Percentiles rank a stretch among this genome's conserved stretches.
Conservation (phyloP, 2,113 vertebrate species). For the Hucho hucho region DNA sequence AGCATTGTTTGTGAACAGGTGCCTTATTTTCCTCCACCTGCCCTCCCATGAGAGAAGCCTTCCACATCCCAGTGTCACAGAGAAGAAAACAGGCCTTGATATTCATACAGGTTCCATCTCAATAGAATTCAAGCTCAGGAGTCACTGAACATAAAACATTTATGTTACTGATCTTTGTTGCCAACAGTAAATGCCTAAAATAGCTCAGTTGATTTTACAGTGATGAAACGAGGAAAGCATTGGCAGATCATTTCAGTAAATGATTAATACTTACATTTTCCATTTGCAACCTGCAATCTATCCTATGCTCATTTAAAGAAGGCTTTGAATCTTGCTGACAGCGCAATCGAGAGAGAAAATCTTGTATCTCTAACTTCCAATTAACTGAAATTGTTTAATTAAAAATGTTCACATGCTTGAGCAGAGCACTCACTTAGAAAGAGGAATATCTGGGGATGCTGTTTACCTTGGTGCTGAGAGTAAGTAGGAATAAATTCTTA, state of each 20-base stretch:
- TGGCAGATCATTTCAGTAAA: too few relatives aligned
- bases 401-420: too few relatives aligned
- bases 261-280: too few relatives aligned
- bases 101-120: conserved; percentile 15
- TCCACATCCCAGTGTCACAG: background rate
- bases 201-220: too few relatives aligned
- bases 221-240: too few relatives aligned
- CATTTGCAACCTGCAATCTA: too few relatives aligned
- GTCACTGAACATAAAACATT: background rate
- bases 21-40: conserved; percentile 23
- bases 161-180: background rate
- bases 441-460: background rate
- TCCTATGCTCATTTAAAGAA: background rate
- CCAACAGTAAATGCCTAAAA: background rate
- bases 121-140: conserved; percentile 27
- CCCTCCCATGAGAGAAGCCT: conserved; percentile 5
- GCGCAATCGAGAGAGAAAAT: conserved; percentile 43
- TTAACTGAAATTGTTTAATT: conserved; percentile 31
- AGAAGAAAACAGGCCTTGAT: background rate
- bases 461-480: background rate
- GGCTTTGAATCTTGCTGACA: conserved; percentile 24
- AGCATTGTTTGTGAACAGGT: conserved; percentile 34
- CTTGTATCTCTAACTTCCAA: background rate
- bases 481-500: background rate
- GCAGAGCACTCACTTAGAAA: too few relatives aligned